These are phyloP conservation scores for Notothenia rossii DNA, from an alignment of 2,113 vertebrate species.

Conservation along the genomic window DNA sequence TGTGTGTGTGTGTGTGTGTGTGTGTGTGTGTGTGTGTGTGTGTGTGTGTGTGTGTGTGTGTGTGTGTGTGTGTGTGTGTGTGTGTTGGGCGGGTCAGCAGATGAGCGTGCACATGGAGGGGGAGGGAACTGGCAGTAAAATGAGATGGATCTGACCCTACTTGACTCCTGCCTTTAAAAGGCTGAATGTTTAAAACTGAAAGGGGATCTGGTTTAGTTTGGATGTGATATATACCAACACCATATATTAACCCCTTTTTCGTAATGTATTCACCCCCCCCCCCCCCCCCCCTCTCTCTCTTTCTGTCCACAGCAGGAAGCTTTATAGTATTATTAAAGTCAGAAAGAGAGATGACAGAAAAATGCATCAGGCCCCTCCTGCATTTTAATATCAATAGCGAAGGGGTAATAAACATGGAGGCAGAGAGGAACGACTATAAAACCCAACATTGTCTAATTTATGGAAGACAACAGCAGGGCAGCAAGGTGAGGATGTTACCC, in stretches of 20 bases:
- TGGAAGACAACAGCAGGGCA: constrained; percentile 80
- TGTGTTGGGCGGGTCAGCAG: constrained; percentile 24
- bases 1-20: too few relatives aligned
- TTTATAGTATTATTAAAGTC: constrained; percentile 88
- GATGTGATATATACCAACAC: constrained; percentile 73
- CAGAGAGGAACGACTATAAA: constrained; percentile 82
- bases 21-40: too few relatives aligned
- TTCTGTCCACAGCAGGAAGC: constrained; percentile 71
- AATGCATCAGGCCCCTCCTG: constrained; percentile 81
- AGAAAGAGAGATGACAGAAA: constrained; percentile 82
- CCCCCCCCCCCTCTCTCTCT: background rate
- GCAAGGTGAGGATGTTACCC: constrained; percentile 80
- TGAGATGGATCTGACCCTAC: constrained; percentile 81
- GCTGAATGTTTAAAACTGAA: constrained; percentile 76
- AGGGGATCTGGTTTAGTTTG: constrained; percentile 74
- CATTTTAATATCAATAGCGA: constrained; percentile 83
- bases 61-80: too few relatives aligned
- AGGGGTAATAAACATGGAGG: constrained; percentile 80
- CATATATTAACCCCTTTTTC: constrained; percentile 82
- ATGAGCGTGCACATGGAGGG: constrained; percentile 47
- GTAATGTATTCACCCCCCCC: constrained; percentile 74
- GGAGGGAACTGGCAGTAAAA: constrained; percentile 73
- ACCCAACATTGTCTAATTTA: constrained; percentile 85
- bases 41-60: too few relatives aligned
- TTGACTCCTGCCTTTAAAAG: constrained; percentile 79